Evolutionary conservation across 2,888 invertebrate species (phyloP).

Genomic region (Neoascia interrupta): DNA sequence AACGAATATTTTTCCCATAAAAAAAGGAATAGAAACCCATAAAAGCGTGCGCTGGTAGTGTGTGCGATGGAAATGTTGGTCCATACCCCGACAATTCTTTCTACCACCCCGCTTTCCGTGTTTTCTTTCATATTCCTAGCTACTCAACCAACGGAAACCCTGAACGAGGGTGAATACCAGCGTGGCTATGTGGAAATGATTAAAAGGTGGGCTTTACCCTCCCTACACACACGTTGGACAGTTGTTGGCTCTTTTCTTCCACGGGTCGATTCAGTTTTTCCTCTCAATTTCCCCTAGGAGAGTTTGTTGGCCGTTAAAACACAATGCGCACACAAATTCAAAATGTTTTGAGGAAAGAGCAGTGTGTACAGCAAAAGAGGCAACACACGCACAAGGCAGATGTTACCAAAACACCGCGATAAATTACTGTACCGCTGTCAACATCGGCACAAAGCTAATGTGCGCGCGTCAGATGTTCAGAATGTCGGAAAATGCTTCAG

Average conservation of each 20-base stretch:
- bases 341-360: conserved; percentile 1
- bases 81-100: not conserved
- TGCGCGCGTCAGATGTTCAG: conserved; percentile 32
- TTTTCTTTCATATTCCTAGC: conserved; percentile 17
- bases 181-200: conserved; percentile 30
- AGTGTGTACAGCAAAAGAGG: not conserved
- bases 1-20: conserved; percentile 23
- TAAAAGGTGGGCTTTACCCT: conserved; percentile 32
- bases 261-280: conserved; percentile 13
- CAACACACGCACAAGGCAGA: conserved; percentile 8
- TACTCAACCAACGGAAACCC: conserved; percentile 15
- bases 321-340: conserved; percentile 10
- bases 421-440: not conserved
- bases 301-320: conserved; percentile 1
- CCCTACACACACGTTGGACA: conserved; percentile 1
- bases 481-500: too few species aligned
- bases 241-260: conserved; percentile 1
- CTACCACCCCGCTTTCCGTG: not conserved
- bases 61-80: conserved; percentile 30
- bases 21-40: conserved; percentile 23
- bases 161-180: conserved; percentile 35
- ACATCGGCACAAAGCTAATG: conserved; percentile 2
- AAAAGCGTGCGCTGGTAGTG: conserved; percentile 28
- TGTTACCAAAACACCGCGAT: not conserved
- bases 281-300: not conserved